Evolutionary conservation across 2,888 invertebrate species (phyloP).

Genomic region (Metopia argyrocephala): DNA sequence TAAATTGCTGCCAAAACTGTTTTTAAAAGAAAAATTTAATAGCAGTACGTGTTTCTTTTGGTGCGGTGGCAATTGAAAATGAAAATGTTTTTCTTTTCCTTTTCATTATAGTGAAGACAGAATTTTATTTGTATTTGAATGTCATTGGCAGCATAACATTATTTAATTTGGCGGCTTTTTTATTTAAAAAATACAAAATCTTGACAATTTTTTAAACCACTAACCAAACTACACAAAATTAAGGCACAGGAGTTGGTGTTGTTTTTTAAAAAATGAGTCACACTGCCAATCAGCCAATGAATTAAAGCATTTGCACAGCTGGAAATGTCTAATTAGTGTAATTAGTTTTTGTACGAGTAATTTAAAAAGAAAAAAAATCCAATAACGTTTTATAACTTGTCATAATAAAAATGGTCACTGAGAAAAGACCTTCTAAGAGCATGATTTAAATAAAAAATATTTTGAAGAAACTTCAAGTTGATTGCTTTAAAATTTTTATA

Average conservation of each 20-base stretch:
- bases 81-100: slow-evolving; percentile 19
- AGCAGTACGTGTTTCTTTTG: slow-evolving; percentile 9
- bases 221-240: background rate
- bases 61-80: slow-evolving; percentile 1
- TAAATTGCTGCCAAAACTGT: background rate
- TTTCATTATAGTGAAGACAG: background rate
- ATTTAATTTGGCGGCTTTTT: slow-evolving; percentile 45
- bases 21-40: background rate
- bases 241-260: background rate
- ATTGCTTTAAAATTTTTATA: background rate
- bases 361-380: background rate
- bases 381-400: background rate
- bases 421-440: no score
- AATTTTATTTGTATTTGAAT: slow-evolving; percentile 38
- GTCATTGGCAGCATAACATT: slow-evolving; percentile 49
- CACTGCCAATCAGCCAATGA: no score
- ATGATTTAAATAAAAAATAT: background rate
- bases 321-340: slow-evolving; percentile 34
- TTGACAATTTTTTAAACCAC: no score
- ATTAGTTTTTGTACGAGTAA: slow-evolving; percentile 24
- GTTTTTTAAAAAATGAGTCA: no score
- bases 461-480: background rate
- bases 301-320: no score
- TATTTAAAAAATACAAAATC: no score
- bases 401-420: no score